A percentile compares a stretch with the other conserved stretches of the same genome.
These are phyloP conservation scores for Micromys minutus DNA, from an alignment of 2,113 vertebrate species.

Conservation along the genomic window DNA sequence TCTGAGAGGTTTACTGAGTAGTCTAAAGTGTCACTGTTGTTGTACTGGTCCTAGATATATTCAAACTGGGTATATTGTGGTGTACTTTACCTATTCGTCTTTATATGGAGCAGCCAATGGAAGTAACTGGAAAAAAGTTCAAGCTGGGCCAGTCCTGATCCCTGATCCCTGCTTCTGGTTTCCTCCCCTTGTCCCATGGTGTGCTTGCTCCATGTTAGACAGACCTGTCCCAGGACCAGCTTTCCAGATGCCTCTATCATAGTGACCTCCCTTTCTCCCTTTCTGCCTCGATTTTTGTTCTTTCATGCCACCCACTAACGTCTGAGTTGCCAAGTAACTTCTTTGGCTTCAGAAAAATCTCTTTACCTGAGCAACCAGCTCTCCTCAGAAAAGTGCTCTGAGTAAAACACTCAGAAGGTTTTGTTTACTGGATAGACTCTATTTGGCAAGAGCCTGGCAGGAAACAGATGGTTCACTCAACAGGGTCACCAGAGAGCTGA, in stretches of 20 bases:
- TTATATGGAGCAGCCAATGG: neutral
- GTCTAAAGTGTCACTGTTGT: conserved; percentile 11
- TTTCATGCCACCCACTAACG: conserved; percentile 28
- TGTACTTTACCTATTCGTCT: neutral
- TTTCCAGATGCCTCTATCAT: neutral
- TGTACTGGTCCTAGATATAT: neutral
- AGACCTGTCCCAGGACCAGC: neutral
- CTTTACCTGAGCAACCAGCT: conserved; percentile 65
- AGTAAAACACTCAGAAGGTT: conserved; percentile 63
- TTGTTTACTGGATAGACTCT: conserved; percentile 69
- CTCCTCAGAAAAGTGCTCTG: conserved; percentile 57
- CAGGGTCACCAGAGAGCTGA: conserved; percentile 51
- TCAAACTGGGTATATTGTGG: neutral
- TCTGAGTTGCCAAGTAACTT: conserved; percentile 55
- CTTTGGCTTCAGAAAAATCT: conserved; percentile 58
- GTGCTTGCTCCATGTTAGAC: neutral
- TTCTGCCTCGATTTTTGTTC: conserved; percentile 43
- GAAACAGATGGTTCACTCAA: conserved; percentile 76
- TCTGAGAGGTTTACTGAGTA: conserved; percentile 23
- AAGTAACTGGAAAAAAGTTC: neutral
- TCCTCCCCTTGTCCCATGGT: neutral
- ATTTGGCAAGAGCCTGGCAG: conserved; percentile 67
- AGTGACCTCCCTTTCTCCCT: neutral
- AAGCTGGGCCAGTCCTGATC: neutral
- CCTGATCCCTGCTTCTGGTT: neutral